Percentiles rank a stretch among this genome's conserved stretches.
These are phyloP conservation scores for Leptestheria dahalacensis DNA, from an alignment of 1,140 invertebrate species.

Conservation along the genomic window DNA sequence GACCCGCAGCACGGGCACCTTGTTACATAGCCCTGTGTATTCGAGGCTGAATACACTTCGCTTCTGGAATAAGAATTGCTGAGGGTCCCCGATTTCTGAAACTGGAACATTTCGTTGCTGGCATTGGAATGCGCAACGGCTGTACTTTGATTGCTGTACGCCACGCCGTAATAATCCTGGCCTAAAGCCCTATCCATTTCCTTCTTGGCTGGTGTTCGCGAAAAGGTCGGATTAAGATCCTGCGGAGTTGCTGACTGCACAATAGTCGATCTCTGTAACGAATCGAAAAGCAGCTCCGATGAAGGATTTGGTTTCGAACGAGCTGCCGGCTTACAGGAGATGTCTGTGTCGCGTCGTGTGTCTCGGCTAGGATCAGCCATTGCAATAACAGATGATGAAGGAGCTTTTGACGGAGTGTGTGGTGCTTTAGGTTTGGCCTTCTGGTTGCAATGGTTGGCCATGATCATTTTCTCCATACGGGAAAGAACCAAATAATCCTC, in stretches of 20 bases:
- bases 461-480: conserved; percentile 11
- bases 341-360: not conserved
- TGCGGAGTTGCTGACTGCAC: not conserved
- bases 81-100: not conserved
- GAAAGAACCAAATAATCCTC: conserved; percentile 14
- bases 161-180: not conserved
- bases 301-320: not conserved
- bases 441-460: conserved; percentile 1
- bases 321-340: not conserved
- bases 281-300: not conserved
- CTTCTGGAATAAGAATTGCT: not conserved
- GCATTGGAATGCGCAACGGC: not conserved
- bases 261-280: not conserved
- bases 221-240: not conserved
- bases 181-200: not conserved
- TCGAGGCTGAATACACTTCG: not conserved
- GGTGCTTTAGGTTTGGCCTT: not conserved
- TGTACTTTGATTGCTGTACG: not conserved
- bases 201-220: not conserved
- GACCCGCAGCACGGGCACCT: conserved; percentile 9
- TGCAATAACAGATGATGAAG: not conserved
- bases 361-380: not conserved
- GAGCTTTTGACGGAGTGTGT: not conserved
- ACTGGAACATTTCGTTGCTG: not conserved
- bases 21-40: not conserved